These are phyloP conservation scores for Rosalia funebris DNA, from an alignment of 2,888 invertebrate genomes.

Conservation along the genomic window DNA sequence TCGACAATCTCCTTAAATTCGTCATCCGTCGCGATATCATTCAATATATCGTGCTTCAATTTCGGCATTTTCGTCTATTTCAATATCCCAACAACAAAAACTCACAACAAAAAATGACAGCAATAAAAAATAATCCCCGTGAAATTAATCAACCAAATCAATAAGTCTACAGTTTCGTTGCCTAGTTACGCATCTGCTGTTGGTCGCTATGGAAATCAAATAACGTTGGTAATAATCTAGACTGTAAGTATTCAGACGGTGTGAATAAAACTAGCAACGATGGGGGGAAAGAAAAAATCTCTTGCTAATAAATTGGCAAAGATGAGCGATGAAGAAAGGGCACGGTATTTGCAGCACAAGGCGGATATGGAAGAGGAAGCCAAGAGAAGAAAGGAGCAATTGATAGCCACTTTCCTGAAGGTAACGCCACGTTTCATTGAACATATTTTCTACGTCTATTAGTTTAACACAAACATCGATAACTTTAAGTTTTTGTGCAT, in stretches of 20 bases:
- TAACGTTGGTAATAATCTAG: too few relatives aligned
- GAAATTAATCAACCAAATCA: too few relatives aligned
- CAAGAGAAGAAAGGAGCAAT: slow-evolving; percentile 79
- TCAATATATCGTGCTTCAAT: slow-evolving; percentile 5
- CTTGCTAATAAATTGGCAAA: slow-evolving; percentile 80
- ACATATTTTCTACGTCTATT: too few relatives aligned
- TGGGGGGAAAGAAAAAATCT: slow-evolving; percentile 72
- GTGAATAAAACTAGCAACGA: too few relatives aligned
- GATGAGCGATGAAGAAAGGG: slow-evolving; percentile 87
- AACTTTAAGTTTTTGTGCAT: slow-evolving; percentile 3
- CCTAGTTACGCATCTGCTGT: too few relatives aligned
- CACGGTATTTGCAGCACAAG: slow-evolving; percentile 81
- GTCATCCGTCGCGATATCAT: slow-evolving; percentile 25
- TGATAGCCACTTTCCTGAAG: slow-evolving; percentile 83
- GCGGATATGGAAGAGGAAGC: slow-evolving; percentile 87
- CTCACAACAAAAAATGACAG: background rate
- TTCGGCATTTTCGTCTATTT: slow-evolving; percentile 30
- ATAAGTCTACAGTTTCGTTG: too few relatives aligned
- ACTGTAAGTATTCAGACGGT: too few relatives aligned
- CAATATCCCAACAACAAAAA: background rate
- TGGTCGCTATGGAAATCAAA: too few relatives aligned
- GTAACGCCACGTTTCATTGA: too few relatives aligned
- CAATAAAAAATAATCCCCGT: background rate
- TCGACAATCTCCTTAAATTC: slow-evolving; percentile 29
- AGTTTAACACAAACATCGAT: background rate